Percentiles rank a stretch among this genome's conserved stretches.
These are phyloP conservation scores for Leptosomus discolor DNA, from an alignment of 2,113 vertebrate species.

Conservation along the genomic window DNA sequence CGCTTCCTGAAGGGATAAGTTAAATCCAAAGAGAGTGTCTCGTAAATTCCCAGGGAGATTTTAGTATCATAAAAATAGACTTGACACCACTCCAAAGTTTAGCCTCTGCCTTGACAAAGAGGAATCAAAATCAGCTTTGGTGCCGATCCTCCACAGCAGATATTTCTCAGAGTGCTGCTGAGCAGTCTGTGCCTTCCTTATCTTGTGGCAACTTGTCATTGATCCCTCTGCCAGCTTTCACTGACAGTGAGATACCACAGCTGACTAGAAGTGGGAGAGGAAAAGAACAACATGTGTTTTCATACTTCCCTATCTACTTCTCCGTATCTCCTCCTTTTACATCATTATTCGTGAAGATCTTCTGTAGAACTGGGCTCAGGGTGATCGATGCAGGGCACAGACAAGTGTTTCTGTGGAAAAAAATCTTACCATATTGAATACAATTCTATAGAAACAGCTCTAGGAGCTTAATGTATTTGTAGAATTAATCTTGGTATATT, in stretches of 20 bases:
- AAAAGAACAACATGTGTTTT: not conserved
- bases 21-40: not conserved
- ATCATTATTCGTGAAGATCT: not conserved
- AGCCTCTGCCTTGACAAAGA: not conserved
- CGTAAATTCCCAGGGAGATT: not conserved
- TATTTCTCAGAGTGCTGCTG: not conserved
- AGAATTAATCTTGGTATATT: not conserved
- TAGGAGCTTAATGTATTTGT: not conserved
- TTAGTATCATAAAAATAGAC: not conserved
- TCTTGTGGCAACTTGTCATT: not conserved
- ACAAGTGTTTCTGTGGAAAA: not conserved
- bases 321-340: not conserved
- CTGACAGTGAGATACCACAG: not conserved
- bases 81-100: not conserved
- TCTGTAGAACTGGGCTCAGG: not conserved
- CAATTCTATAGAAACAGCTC: not conserved
- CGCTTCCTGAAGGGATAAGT: not conserved
- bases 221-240: not conserved
- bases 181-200: not conserved
- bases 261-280: not conserved
- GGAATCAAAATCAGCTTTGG: not conserved
- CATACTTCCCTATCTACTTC: not conserved
- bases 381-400: not conserved
- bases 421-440: not conserved
- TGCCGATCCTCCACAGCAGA: not conserved